phyloP scores from a whole-genome alignment of 2,113 vertebrate species.

The Turnix velox region DNA sequence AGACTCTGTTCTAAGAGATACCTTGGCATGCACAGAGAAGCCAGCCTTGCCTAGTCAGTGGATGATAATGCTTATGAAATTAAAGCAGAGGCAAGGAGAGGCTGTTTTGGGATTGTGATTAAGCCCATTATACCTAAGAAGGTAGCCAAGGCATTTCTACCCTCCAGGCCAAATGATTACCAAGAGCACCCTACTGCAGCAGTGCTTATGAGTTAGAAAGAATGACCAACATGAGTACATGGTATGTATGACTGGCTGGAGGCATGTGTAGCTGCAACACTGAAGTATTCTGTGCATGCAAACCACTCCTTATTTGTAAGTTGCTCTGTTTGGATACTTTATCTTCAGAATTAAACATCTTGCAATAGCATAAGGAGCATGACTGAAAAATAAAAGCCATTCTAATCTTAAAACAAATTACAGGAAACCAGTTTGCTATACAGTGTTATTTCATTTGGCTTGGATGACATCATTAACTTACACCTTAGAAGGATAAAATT shows the following conservation, averaged over 20 bases:
- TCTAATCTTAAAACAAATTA: constrained; percentile 46
- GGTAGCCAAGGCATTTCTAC: not conserved
- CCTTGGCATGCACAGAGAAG: not conserved
- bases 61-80: not conserved
- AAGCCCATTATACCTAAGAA: not conserved
- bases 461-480: not conserved
- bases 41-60: not conserved
- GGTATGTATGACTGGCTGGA: not conserved
- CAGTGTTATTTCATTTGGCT: not conserved
- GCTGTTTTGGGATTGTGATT: not conserved
- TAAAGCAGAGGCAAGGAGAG: not conserved
- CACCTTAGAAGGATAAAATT: not conserved
- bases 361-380: not conserved
- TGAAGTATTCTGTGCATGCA: not conserved
- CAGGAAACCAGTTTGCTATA: not conserved
- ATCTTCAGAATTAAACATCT: constrained; percentile 1
- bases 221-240: not conserved
- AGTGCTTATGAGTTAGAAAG: not conserved
- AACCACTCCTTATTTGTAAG: not conserved
- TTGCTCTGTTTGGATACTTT: not conserved
- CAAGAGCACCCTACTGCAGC: not conserved
- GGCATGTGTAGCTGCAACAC: not conserved
- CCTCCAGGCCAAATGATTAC: not conserved
- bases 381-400: constrained; percentile 1
- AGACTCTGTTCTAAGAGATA: not conserved